Evolutionary conservation across 2,797 vertebrate genomes (phyloP).

Genomic region (Acestrorhynchus altus): DNA sequence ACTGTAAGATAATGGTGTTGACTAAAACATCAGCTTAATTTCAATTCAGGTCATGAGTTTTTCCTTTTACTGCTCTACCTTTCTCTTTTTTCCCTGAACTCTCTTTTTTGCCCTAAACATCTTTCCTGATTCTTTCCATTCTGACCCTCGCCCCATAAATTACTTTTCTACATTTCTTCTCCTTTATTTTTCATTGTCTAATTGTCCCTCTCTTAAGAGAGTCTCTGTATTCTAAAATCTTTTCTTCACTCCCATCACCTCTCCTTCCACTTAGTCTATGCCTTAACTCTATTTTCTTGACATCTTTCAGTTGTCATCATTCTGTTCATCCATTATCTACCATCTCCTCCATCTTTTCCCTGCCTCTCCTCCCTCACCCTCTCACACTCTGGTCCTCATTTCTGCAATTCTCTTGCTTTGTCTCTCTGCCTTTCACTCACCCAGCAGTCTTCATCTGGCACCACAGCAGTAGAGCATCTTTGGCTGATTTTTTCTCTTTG

Average conservation of each 20-base stretch:
- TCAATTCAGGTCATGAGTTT: neutral
- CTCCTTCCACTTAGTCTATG: neutral
- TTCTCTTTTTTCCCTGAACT: neutral
- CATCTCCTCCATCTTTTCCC: neutral
- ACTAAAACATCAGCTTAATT: neutral
- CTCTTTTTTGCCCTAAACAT: too few species aligned
- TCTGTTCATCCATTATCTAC: neutral
- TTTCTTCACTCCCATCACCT: neutral
- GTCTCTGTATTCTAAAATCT: neutral
- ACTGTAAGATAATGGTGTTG: neutral
- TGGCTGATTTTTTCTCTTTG: constrained; percentile 94
- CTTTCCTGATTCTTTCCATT: neutral
- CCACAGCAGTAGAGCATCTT: constrained; percentile 93
- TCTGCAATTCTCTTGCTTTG: constrained; percentile 28
- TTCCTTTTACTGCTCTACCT: neutral
- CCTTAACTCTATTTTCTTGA: neutral
- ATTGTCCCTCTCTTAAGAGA: neutral
- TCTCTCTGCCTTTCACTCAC: constrained; percentile 65
- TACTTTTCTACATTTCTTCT: neutral
- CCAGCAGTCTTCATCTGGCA: constrained; percentile 97
- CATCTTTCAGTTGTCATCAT: neutral
- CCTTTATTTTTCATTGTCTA: neutral
- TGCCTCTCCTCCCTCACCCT: neutral
- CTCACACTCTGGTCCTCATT: constrained; percentile 33
- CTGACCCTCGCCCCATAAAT: neutral